Conservation (phyloP, 2,888 invertebrate species). For the Epirrita christyi region DNA sequence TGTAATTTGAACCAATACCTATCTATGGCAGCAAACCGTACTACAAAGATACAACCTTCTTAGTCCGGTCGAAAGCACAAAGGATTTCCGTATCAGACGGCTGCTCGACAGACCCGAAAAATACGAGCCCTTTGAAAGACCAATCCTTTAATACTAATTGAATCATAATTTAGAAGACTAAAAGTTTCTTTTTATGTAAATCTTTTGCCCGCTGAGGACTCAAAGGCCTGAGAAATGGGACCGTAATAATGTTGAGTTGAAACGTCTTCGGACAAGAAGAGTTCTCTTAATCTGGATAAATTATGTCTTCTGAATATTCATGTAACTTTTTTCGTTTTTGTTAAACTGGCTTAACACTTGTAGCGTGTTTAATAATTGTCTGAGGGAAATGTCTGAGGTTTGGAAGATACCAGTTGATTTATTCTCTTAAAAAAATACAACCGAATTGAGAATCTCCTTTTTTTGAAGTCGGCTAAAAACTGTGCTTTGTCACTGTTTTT, state of each 20-base stretch:
- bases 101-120: slow-evolving; percentile 74
- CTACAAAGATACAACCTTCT: slow-evolving; percentile 73
- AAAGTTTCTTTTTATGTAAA: slow-evolving; percentile 84
- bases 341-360: slow-evolving; percentile 28
- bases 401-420: no score
- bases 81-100: slow-evolving; percentile 64
- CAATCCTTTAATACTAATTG: slow-evolving; percentile 85
- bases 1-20: slow-evolving; percentile 66
- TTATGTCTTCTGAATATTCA: slow-evolving; percentile 59
- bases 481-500: no score
- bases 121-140: slow-evolving; percentile 75
- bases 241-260: slow-evolving; percentile 72
- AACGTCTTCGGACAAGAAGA: slow-evolving; percentile 57
- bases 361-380: slow-evolving; percentile 26
- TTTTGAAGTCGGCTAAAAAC: no score
- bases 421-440: no score
- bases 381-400: slow-evolving; percentile 1
- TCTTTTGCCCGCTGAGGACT: slow-evolving; percentile 70
- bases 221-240: slow-evolving; percentile 71
- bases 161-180: slow-evolving; percentile 81
- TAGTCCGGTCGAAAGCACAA: slow-evolving; percentile 80
- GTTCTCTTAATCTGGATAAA: slow-evolving; percentile 64
- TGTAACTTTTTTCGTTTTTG: slow-evolving; percentile 32
- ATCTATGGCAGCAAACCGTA: slow-evolving; percentile 62
- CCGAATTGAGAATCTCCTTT: no score